Evolutionary conservation across 2,888 invertebrate genomes (phyloP).

Genomic region (Ichneumon xanthorius): DNA sequence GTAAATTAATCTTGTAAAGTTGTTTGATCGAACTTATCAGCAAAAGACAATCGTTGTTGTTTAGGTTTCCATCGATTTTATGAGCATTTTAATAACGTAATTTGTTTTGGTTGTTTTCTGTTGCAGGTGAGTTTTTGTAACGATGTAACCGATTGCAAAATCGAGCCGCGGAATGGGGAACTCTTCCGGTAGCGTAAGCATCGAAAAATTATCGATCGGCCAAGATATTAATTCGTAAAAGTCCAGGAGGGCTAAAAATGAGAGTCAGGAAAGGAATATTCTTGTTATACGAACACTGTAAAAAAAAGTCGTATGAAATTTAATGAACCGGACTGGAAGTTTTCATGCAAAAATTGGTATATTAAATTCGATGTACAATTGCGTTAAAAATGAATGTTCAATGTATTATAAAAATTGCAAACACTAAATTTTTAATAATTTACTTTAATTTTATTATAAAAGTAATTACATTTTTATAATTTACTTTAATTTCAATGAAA

Average conservation of each 20-base stretch:
- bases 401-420: too few relatives aligned
- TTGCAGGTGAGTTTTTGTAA: background rate
- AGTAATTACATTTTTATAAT: too few relatives aligned
- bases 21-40: background rate
- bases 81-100: background rate
- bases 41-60: too few relatives aligned
- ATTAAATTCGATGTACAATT: too few relatives aligned
- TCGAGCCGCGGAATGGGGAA: background rate
- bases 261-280: slow-evolving; percentile 21
- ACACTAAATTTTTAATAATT: too few relatives aligned
- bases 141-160: background rate
- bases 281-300: slow-evolving; percentile 35
- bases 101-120: background rate
- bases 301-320: too few relatives aligned
- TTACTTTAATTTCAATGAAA: too few relatives aligned
- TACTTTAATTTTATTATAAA: too few relatives aligned
- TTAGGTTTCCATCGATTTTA: too few relatives aligned
- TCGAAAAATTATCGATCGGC: background rate
- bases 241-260: background rate
- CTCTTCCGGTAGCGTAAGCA: background rate
- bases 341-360: too few relatives aligned
- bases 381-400: too few relatives aligned
- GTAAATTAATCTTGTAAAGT: background rate
- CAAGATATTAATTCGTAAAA: slow-evolving; percentile 40
- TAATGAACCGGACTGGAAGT: too few relatives aligned